Evolutionary conservation across 1,140 invertebrate species (phyloP), one percentile per base, ranked within the genome.

Genomic region (Lasioglossum baleicum): DNA sequence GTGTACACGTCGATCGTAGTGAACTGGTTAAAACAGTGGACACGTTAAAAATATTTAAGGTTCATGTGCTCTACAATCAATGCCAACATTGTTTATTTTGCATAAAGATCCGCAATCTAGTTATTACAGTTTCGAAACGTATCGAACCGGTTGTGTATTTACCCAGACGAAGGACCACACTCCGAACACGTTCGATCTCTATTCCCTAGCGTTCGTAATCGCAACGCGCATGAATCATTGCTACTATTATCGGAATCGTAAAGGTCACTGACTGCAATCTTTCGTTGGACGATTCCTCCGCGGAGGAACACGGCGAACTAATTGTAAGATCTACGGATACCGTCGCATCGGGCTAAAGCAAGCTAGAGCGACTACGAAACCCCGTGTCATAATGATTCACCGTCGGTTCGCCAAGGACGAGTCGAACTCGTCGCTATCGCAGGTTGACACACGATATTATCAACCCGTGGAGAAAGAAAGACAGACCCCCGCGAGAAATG

Each of bases 341-440:
- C 63, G 35, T 35, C 53, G 53, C 63, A 22, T 35, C 53, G 53
- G 42, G 1, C 10, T 6, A 1, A 0, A 31, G 2, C 2, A 2
- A 13, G 1, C 10, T 6, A 1, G 0, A 31, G 2, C 2, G 8
- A 13, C n/a, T 42, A 48, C 67, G 51, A 58, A 78, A 78, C 31
- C 15, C 26, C 53, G 35, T 77, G 31, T 65, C 26, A 35, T 31
- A 48, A 83, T 85, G 85, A 86, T 81, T 86, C 84, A 86, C 56
- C 81, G 70, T n/a, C 31, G 75, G n/a, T 22, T 64, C 44, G 0
- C 79, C 84, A 83, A 80, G 68, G 83, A 80, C 83, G 70, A 53
- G 17, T 40, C 44, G 44, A 60, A 76, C 48, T 74, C 44, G 44
- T 48, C 44, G 44, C 85, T 86, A 86, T 86, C 84, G 75, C 73